Evolutionary conservation across 2,797 vertebrate genomes (phyloP), one percentile per base, ranked within the genome.

Genomic region (Gadopsis marmoratus): DNA sequence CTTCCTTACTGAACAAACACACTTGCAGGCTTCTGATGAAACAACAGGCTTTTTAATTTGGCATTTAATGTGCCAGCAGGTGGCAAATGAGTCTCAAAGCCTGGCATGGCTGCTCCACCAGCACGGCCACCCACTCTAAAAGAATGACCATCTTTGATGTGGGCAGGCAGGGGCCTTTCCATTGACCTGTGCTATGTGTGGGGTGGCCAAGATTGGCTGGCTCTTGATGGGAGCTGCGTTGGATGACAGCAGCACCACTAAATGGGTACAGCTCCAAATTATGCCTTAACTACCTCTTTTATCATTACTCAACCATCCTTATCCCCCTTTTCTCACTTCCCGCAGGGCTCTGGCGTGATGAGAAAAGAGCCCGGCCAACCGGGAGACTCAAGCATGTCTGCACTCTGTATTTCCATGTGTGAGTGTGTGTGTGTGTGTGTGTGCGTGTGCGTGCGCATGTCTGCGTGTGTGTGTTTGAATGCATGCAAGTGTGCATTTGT

Each of bases 41-140:
- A 92, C 91, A 90, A 87, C 87, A 89, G 83, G 86, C 82, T 80
- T 80, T 80, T 82, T 90, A 91, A 94, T 92, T 92, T 91, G 91
- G 88, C 87, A 91, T 88, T 86, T 89, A 91, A 88, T 85, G 82
- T 70, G 66, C 74, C 90, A 85, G 91, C 90, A 88, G 92, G 92
- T 88, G 90, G 91, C 66, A 91, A 92, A 93, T 90, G 83, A 91
- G 77, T 88, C 87, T 84, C 78, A 86, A 82, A 88, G 84, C 73
- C 81, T 2, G 0, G 71, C 60, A 80, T 77, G 81, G 76, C 78
- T 76, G 82, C 82, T 84, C 79, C 71, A 83, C 72, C 89, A 86
- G 85, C 86, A 87, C 70, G 88, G 73, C 69, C 87, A 79, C 90
- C 88, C 87, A 85, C 90, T 87, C 80, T 74, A 26, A 84, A 71